phyloP scores from a whole-genome alignment of 2,888 invertebrate species.

The Pachliopta kotzebuea region DNA sequence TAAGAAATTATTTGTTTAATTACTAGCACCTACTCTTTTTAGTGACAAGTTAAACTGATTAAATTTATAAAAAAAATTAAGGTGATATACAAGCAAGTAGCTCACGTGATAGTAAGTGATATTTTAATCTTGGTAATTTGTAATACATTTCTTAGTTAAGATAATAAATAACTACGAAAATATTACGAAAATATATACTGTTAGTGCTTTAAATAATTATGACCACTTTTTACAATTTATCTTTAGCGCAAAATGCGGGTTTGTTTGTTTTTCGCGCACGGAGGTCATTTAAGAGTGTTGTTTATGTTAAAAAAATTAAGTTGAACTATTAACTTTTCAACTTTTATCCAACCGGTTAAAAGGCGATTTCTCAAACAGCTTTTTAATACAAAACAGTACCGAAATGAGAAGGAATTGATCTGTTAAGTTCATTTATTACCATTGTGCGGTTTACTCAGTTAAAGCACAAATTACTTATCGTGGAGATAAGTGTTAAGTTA shows the following conservation, averaged over 20 bases:
- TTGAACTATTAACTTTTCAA: conserved; percentile 28
- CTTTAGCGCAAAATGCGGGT: neutral
- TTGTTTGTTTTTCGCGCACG: neutral
- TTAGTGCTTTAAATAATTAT: neutral
- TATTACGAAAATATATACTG: neutral
- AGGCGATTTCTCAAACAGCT: conserved; percentile 23
- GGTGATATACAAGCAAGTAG: too few species aligned
- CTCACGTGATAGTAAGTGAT: too few species aligned
- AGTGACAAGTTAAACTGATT: too few species aligned
- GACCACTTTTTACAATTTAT: neutral
- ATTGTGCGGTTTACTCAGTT: conserved; percentile 18
- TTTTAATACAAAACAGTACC: conserved; percentile 18
- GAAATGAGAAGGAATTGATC: conserved; percentile 14
- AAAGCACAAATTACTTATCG: conserved; percentile 16
- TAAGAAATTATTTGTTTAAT: too few species aligned
- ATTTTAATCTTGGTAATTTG: too few species aligned
- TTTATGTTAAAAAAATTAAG: conserved; percentile 16
- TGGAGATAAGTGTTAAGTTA: conserved; percentile 17
- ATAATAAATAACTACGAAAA: neutral
- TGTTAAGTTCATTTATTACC: conserved; percentile 22
- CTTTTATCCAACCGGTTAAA: conserved; percentile 23
- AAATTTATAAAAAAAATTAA: too few species aligned
- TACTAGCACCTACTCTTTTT: too few species aligned
- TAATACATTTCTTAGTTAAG: too few species aligned
- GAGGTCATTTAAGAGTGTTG: neutral